phyloP scores from a whole-genome alignment of 1,140 invertebrate genomes.

The Cydia amplana region DNA sequence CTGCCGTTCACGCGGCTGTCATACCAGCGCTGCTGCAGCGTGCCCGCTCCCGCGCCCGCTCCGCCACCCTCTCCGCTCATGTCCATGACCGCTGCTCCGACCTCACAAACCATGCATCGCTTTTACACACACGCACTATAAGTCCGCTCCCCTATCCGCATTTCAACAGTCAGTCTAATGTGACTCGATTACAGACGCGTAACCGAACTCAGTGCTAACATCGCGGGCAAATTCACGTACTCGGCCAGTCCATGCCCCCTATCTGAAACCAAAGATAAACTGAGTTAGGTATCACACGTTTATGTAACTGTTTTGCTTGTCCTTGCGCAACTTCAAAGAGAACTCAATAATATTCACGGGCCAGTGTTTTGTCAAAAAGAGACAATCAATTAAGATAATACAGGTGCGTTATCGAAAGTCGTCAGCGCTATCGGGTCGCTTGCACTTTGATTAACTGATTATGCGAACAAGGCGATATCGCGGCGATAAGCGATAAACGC shows the following conservation, averaged over 20 bases:
- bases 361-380: constrained; percentile 65
- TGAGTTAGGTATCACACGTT: neutral
- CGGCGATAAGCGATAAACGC: constrained; percentile 65
- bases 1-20: constrained; percentile 77
- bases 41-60: constrained; percentile 55
- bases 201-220: constrained; percentile 52
- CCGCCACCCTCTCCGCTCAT: constrained; percentile 72
- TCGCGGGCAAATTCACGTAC: constrained; percentile 36
- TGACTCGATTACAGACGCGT: constrained; percentile 35
- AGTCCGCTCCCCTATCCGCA: constrained; percentile 71
- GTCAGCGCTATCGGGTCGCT: constrained; percentile 71
- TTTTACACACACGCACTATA: constrained; percentile 70
- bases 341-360: constrained; percentile 48
- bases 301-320: constrained; percentile 8
- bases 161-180: constrained; percentile 50
- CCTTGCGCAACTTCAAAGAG: constrained; percentile 61
- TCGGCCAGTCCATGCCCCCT: constrained; percentile 41
- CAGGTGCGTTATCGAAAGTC: constrained; percentile 65
- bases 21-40: constrained; percentile 77
- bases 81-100: constrained; percentile 72
- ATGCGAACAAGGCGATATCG: constrained; percentile 67
- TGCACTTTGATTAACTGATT: constrained; percentile 77
- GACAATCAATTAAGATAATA: constrained; percentile 78
- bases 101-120: constrained; percentile 77
- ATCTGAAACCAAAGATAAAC: constrained; percentile 54